Evolutionary conservation across 2,797 vertebrate genomes (phyloP).

Genomic region (Eulemur mongoz): DNA sequence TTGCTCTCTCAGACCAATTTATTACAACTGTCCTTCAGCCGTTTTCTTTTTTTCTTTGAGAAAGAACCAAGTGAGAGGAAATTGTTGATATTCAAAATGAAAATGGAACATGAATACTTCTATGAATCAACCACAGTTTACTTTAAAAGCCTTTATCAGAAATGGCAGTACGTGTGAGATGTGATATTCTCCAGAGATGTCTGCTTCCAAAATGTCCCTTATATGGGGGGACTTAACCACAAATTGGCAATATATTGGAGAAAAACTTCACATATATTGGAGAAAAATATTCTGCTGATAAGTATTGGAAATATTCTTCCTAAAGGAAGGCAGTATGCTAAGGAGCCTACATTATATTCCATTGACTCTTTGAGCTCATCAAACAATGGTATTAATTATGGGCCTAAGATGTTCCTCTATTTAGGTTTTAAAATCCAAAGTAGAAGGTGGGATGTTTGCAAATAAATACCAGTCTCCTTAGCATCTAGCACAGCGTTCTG

Average conservation of each 20-base stretch:
- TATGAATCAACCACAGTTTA: neutral
- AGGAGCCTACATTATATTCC: neutral
- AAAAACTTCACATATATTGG: neutral
- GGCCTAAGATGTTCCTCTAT: neutral
- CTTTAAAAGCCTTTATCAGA: neutral
- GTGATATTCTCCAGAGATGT: neutral
- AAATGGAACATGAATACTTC: neutral
- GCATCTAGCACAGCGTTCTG: neutral
- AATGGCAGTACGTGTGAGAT: neutral
- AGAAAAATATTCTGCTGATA: neutral
- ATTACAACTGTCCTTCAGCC: neutral
- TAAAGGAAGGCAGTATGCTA: neutral
- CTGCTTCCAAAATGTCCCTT: neutral
- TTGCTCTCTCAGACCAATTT: neutral
- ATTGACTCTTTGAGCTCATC: neutral
- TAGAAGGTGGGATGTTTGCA: neutral
- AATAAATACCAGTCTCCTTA: neutral
- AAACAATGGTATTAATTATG: neutral
- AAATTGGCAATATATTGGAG: neutral
- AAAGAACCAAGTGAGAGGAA: neutral
- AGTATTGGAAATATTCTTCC: neutral
- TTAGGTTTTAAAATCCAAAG: neutral
- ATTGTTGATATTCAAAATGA: slow-evolving; percentile 49
- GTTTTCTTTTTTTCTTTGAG: neutral
- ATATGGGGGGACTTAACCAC: neutral